These are phyloP conservation scores for Paelopatides confundens DNA, from an alignment of 53 echinoderm and acorn worm genomes.

Conservation along the genomic window DNA sequence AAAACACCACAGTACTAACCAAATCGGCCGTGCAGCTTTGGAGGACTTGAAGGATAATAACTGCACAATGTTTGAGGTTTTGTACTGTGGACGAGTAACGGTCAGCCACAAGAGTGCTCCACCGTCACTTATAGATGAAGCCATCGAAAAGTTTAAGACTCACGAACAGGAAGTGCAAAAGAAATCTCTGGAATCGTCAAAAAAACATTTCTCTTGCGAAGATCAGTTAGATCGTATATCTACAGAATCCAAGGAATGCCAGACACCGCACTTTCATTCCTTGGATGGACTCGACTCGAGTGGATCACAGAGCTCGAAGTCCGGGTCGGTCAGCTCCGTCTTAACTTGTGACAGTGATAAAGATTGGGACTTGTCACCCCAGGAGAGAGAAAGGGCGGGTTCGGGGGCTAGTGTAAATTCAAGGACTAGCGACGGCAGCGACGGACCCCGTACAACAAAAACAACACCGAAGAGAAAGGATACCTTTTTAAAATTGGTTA, in stretches of 20 bases:
- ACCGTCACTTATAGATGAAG: conserved; percentile 93
- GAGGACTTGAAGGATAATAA: conserved; percentile 74
- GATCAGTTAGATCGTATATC: conserved; percentile 66
- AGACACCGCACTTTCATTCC: neutral
- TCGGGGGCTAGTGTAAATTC: conserved; percentile 25
- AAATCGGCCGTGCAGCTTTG: conserved; percentile 58
- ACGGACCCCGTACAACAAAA: conserved; percentile 18
- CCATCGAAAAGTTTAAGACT: conserved; percentile 85
- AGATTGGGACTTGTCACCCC: conserved; percentile 2
- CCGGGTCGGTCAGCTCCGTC: conserved; percentile 14
- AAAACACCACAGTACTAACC: conserved; percentile 38
- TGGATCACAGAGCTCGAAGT: neutral
- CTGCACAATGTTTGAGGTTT: conserved; percentile 91
- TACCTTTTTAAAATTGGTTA: conserved; percentile 56
- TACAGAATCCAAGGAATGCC: neutral
- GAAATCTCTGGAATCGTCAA: conserved; percentile 52
- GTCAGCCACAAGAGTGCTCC: conserved; percentile 94
- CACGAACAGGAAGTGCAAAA: conserved; percentile 75
- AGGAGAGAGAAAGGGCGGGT: conserved; percentile 6
- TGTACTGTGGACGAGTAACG: conserved; percentile 84
- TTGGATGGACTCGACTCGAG: conserved; percentile 30
- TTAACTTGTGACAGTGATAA: conserved; percentile 2
- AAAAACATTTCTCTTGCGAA: conserved; percentile 87
- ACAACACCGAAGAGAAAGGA: conserved; percentile 23
- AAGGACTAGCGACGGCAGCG: neutral